These are phyloP conservation scores for Lucinisca nassula DNA, from an alignment of 2,888 invertebrate species.

Conservation along the genomic window DNA sequence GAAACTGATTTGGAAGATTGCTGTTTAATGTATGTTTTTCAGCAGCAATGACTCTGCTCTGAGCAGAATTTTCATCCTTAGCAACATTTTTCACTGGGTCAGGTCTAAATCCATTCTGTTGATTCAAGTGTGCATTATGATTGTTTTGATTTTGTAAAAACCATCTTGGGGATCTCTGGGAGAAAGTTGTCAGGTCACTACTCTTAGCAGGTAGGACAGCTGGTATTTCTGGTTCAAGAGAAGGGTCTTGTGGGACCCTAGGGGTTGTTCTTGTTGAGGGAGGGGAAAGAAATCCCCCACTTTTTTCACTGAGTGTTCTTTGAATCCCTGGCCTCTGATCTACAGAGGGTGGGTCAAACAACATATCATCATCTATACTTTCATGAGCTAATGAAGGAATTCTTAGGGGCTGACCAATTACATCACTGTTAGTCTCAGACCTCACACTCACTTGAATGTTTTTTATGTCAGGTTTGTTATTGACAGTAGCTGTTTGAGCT, in stretches of 20 bases:
- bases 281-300: slow-evolving; percentile 37
- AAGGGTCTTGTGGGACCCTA: slow-evolving; percentile 73
- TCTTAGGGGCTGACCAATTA: slow-evolving; percentile 10
- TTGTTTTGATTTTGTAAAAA: slow-evolving; percentile 55
- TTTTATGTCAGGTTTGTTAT: not conserved
- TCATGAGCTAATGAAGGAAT: slow-evolving; percentile 59
- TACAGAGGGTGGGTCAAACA: slow-evolving; percentile 73
- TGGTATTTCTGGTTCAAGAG: slow-evolving; percentile 72
- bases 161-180: slow-evolving; percentile 75
- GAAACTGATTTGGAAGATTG: not conserved
- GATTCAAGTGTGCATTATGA: slow-evolving; percentile 20
- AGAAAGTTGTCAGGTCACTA: slow-evolving; percentile 80
- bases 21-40: not conserved
- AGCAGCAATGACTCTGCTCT: not conserved
- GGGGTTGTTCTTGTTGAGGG: slow-evolving; percentile 60
- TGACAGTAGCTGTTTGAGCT: not conserved
- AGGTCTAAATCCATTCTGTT: slow-evolving; percentile 59
- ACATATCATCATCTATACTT: slow-evolving; percentile 81
- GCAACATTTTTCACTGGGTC: slow-evolving; percentile 52
- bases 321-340: slow-evolving; percentile 62
- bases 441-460: not conserved
- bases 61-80: not conserved
- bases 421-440: not conserved
- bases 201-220: slow-evolving; percentile 79
- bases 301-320: slow-evolving; percentile 68